Evolutionary conservation across 2,113 vertebrate genomes (phyloP).

Genomic region (Toxostoma redivivum): DNA sequence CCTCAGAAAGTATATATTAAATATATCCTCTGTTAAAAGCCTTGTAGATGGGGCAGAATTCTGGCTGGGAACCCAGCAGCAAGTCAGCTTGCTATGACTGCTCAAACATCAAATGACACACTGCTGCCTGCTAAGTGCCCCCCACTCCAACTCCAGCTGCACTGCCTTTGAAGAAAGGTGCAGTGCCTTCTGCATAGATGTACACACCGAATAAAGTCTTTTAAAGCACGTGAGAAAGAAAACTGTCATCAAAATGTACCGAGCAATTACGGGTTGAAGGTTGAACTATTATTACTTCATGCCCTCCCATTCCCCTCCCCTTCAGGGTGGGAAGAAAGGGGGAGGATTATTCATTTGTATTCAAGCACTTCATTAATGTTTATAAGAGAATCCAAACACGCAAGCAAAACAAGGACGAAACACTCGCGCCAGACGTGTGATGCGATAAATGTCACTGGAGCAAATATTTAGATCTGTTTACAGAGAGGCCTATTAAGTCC

Average conservation of each 20-base stretch:
- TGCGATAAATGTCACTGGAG: constrained; percentile 43
- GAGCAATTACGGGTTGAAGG: constrained; percentile 42
- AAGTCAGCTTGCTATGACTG: not conserved
- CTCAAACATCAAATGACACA: not conserved
- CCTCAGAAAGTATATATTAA: not conserved
- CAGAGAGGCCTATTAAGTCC: constrained; percentile 57
- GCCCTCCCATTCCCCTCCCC: constrained; percentile 21
- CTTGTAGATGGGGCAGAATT: not conserved
- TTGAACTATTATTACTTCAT: constrained; percentile 52
- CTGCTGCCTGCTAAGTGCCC: not conserved
- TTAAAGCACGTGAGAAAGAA: constrained; percentile 28
- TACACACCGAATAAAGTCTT: not conserved
- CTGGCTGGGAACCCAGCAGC: not conserved
- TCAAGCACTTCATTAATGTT: constrained; percentile 65
- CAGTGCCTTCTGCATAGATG: constrained; percentile 4
- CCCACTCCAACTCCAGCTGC: not conserved
- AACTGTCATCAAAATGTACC: constrained; percentile 40
- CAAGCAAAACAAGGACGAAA: constrained; percentile 57
- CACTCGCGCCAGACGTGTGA: constrained; percentile 2
- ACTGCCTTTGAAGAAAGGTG: constrained; percentile 50
- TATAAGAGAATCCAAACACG: constrained; percentile 39
- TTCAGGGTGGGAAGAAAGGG: constrained; percentile 9
- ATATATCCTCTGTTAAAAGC: not conserved
- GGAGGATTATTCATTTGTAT: constrained; percentile 54
- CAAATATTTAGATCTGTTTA: constrained; percentile 66